Percentiles rank a stretch among this genome's conserved stretches.
These are phyloP conservation scores for Harpagoxenus sublaevis DNA, from an alignment of 2,888 invertebrate species.

Conservation along the genomic window DNA sequence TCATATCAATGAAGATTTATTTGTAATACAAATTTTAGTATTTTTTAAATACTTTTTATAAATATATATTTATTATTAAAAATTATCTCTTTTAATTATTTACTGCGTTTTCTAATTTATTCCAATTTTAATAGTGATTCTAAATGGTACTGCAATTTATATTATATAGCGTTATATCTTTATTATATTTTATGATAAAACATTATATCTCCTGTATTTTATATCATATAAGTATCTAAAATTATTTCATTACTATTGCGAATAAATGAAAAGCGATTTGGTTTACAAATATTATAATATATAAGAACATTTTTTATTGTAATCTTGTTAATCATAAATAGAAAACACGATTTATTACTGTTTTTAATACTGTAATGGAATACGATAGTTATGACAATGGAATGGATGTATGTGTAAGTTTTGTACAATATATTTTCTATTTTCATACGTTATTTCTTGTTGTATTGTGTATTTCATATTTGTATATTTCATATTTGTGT, in stretches of 20 bases:
- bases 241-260: conserved; percentile 1
- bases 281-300: conserved; percentile 13
- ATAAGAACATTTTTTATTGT: neutral
- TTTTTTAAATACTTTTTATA: neutral
- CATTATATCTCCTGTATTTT: neutral
- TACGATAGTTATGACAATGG: neutral
- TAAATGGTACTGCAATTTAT: neutral
- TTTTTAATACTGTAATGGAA: neutral
- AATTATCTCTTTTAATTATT: neutral
- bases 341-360: conserved; percentile 8
- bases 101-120: conserved; percentile 14
- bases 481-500: conserved; percentile 25
- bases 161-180: neutral
- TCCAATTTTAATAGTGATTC: neutral
- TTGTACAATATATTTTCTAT: conserved; percentile 49
- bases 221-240: neutral
- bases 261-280: neutral
- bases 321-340: conserved; percentile 10
- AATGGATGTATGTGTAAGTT: conserved; percentile 27
- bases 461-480: conserved; percentile 3
- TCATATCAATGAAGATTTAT: neutral
- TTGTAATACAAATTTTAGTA: neutral
- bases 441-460: neutral
- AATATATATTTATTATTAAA: conserved; percentile 7
- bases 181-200: conserved; percentile 6